Evolutionary conservation across 2,888 invertebrate genomes (phyloP), one percentile per base, ranked within the genome.

Genomic region (Syritta pipiens): DNA sequence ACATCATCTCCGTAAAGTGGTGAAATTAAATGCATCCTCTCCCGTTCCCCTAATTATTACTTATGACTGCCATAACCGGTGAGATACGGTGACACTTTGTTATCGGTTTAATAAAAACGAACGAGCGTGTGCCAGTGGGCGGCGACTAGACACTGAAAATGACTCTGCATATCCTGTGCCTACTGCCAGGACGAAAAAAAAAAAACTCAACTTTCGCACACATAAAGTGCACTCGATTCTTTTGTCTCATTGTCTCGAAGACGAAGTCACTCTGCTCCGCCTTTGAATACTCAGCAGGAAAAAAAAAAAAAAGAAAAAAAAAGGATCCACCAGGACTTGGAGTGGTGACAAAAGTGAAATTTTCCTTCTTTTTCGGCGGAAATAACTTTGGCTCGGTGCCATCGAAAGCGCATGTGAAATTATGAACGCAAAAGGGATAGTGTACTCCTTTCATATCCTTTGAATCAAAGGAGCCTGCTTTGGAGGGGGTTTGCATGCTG

Each of bases 261-360:
- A n/a, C n/a, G n/a, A 77, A 62, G 65, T 65, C 46, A 59, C 51
- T 37, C 63, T 60, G 44, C 65, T 60, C 46, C 65, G n/a, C n/a
- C n/a, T n/a, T n/a, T n/a, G n/a, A n/a, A n/a, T n/a, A n/a, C n/a
- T n/a, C n/a, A n/a, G n/a, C n/a, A n/a, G n/a, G n/a, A n/a, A n/a
- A n/a, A n/a, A n/a, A n/a, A n/a, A n/a, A n/a, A n/a, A n/a, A n/a
- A n/a, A n/a, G n/a, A n/a, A n/a, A n/a, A n/a, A n/a, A 49, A 57
- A 46, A 49, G 48, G 40, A 62, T 22, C 20, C 60, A 7, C 46
- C 26, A 32, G 19, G 17, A 48, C 42, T 77, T 77, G 72, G 77
- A 72, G 22, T 46, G 35, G 65, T 77, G 65, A 67, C 77, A 77
- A 77, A 67, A 72, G 53, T 40, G 32, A 49, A 60, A 65, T 20